These are phyloP conservation scores for Melieria omissa DNA, from an alignment of 2,888 invertebrate species.

Conservation along the genomic window DNA sequence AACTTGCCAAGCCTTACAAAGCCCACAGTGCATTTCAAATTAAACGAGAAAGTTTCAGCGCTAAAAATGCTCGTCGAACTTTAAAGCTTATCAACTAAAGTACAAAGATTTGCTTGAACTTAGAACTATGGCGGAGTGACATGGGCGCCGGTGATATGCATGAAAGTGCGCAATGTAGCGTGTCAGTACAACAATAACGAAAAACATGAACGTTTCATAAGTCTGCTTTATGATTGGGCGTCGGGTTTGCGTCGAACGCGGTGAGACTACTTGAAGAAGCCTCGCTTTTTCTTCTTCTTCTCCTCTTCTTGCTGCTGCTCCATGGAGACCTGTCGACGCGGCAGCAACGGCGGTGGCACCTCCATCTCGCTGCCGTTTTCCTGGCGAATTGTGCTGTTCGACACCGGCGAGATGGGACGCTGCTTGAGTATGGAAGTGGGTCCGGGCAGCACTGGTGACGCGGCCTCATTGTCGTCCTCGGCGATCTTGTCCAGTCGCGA, in stretches of 20 bases:
- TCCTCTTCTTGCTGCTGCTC: conserved; percentile 45
- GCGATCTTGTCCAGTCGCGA: conserved; percentile 58
- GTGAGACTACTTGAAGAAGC: conserved; percentile 51
- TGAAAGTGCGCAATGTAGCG: too few species aligned
- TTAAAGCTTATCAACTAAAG: conserved; percentile 5
- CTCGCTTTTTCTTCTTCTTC: conserved; percentile 57
- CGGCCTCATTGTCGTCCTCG: conserved; percentile 48
- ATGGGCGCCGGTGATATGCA: too few species aligned
- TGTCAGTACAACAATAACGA: too few species aligned
- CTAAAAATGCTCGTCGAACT: background rate
- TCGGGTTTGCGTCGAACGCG: too few species aligned
- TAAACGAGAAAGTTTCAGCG: conserved; percentile 7
- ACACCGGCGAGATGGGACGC: conserved; percentile 51
- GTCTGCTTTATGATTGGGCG: too few species aligned
- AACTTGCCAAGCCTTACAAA: background rate
- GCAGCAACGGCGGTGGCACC: conserved; percentile 56
- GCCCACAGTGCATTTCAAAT: background rate
- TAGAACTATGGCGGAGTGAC: background rate
- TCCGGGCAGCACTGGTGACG: conserved; percentile 27
- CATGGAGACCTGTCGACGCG: conserved; percentile 47
- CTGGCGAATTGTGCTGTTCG: conserved; percentile 10
- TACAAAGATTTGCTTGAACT: background rate
- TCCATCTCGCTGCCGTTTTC: background rate
- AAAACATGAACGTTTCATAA: too few species aligned
- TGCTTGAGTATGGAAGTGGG: conserved; percentile 52